These are phyloP conservation scores for Chloroclystis v-ata DNA, from an alignment of 2,888 invertebrate genomes.

Conservation along the genomic window DNA sequence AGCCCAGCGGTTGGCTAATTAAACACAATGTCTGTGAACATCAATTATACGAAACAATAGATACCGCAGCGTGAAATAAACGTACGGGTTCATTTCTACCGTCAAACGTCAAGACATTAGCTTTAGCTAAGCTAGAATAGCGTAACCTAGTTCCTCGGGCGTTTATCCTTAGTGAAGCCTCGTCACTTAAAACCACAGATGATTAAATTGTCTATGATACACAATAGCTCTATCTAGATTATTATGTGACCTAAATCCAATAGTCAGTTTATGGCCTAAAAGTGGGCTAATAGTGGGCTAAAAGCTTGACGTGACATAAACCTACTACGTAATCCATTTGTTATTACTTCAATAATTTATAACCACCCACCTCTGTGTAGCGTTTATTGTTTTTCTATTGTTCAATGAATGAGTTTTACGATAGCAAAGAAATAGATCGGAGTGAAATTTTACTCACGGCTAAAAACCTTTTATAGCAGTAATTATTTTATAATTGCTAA, in stretches of 20 bases:
- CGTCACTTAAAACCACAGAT: neutral
- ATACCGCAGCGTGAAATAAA: conserved; percentile 23
- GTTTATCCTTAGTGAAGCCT: conserved; percentile 11
- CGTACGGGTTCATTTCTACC: conserved; percentile 24
- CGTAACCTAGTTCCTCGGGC: conserved; percentile 18
- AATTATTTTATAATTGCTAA: too few species aligned
- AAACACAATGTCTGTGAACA: conserved; percentile 17
- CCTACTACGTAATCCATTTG: conserved; percentile 30
- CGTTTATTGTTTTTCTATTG: conserved; percentile 12
- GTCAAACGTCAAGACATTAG: conserved; percentile 7
- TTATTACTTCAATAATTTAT: conserved; percentile 27
- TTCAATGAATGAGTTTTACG: conserved; percentile 1
- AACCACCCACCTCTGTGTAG: conserved; percentile 29
- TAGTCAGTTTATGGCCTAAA: conserved; percentile 44
- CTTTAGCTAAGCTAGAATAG: conserved; percentile 10
- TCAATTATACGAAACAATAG: conserved; percentile 27
- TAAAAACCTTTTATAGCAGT: too few species aligned
- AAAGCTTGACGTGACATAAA: conserved; percentile 47
- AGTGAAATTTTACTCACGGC: neutral
- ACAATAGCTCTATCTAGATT: neutral
- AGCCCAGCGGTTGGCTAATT: conserved; percentile 1
- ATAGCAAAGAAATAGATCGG: neutral
- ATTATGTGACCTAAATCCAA: conserved; percentile 48
- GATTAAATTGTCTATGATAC: too few species aligned
- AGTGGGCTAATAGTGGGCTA: conserved; percentile 50